These are phyloP conservation scores for Polyommatus icarus DNA, from an alignment of 2,888 invertebrate species.

Conservation along the genomic window DNA sequence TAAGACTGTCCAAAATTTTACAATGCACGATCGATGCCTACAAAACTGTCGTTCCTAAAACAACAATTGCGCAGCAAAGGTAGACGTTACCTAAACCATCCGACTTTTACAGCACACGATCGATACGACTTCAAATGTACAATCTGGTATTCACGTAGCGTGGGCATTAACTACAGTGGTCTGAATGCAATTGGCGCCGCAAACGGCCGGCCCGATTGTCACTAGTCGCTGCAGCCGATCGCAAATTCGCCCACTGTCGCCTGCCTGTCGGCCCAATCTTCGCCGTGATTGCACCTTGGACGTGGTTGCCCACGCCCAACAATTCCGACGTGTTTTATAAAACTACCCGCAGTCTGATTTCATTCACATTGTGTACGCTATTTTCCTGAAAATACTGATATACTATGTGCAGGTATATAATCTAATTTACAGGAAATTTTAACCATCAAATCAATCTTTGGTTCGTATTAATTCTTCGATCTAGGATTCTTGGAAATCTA, in stretches of 20 bases:
- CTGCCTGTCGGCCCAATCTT: slow-evolving; percentile 50
- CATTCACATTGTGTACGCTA: not conserved
- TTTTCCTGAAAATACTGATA: too few species aligned
- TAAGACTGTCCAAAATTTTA: not conserved
- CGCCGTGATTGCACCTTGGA: slow-evolving; percentile 48
- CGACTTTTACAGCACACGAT: slow-evolving; percentile 3
- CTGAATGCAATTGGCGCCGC: slow-evolving; percentile 70
- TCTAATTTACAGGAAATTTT: not conserved
- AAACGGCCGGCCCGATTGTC: slow-evolving; percentile 72
- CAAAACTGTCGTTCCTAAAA: not conserved
- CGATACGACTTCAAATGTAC: not conserved
- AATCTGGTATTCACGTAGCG: slow-evolving; percentile 56
- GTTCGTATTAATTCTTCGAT: too few species aligned
- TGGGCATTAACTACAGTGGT: slow-evolving; percentile 50
- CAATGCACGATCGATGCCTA: not conserved
- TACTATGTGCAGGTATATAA: too few species aligned
- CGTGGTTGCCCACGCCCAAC: slow-evolving; percentile 45
- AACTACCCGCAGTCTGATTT: slow-evolving; percentile 14
- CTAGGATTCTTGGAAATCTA: too few species aligned
- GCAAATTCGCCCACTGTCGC: slow-evolving; percentile 54
- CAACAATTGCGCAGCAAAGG: not conserved
- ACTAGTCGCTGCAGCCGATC: slow-evolving; percentile 67
- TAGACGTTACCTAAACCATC: not conserved
- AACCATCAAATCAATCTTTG: too few species aligned
- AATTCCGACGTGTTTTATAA: slow-evolving; percentile 42